phyloP scores from a whole-genome alignment of 2,113 vertebrate species.

The Helogale parvula region DNA sequence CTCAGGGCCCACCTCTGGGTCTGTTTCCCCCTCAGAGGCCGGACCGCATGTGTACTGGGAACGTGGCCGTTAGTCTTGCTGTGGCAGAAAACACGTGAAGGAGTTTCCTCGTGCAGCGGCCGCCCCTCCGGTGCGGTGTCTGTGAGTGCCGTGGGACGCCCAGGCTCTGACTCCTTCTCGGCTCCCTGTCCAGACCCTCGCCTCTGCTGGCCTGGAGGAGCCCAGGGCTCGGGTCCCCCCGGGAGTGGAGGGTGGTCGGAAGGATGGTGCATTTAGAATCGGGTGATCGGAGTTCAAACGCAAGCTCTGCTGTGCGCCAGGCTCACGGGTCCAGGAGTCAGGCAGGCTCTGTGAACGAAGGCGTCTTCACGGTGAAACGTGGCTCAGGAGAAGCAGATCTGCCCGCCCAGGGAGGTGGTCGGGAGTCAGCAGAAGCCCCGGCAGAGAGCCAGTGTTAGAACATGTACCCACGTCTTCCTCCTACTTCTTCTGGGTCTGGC shows the following conservation, averaged over 20 bases:
- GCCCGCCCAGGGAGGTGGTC: neutral
- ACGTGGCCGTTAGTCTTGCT: accelerated
- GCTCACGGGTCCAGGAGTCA: accelerated
- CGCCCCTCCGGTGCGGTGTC: accelerated
- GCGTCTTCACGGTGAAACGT: neutral
- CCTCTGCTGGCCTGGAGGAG: accelerated
- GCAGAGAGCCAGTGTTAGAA: neutral
- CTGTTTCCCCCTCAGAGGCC: too few species aligned
- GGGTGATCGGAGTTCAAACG: too few species aligned
- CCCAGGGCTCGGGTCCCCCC: neutral
- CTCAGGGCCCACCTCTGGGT: accelerated
- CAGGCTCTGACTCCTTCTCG: neutral
- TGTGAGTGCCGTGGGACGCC: too few species aligned
- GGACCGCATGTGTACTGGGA: neutral
- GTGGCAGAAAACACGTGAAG: accelerated
- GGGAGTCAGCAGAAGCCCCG: neutral
- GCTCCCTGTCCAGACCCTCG: too few species aligned
- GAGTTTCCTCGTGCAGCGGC: too few species aligned
- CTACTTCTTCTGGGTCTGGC: too few species aligned
- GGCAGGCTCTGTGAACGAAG: neutral
- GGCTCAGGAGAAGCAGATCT: neutral
- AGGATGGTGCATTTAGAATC: neutral
- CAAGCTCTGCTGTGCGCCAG: accelerated
- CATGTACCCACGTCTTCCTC: too few species aligned
- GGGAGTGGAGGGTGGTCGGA: neutral